Base-by-base conservation (phyloP, 2,113 vertebrate genomes). In the Siphamia tubifer region DNA sequence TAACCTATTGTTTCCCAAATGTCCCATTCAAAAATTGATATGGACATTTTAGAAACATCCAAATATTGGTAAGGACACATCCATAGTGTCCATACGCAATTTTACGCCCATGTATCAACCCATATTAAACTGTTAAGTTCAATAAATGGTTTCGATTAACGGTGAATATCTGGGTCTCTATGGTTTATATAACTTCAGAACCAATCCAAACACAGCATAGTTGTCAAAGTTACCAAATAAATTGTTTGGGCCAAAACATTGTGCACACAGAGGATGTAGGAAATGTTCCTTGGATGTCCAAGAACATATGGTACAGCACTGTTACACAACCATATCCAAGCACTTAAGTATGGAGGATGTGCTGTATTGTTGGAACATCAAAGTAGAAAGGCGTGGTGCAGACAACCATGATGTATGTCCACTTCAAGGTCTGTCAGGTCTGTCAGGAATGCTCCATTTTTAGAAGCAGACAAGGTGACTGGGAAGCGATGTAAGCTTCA, bases 361-460 rank as follows among this genome's bases (percentile, higher is more conserved):
- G 44, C 21, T 48, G 30, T 38, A 34, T 57, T 74, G 60, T 63
- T 52, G 32, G 15, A 62, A 60, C 68, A 65, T 62, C 61, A 78
- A 78, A 74, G 65, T 3, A 21, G 23, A 30, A 6, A 32, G 48
- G 36, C 19, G 34, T 5, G 49, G 48, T 40, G 20, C 44, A 44
- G 64, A 49, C 58, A 47, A 58, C 48, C 15, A 2, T 48, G 47
- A 74, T 58, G 27, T 25, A 42, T 40, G 30, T 53, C 31, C 40
- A 39, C 57, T 54, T 54, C 51, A 62, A 42, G 28, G 30, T 39
- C 25, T 2, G 17, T 21, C 2, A 42, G 28, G 30, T 39, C 25
- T 2, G 17, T 21, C 2, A 1, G 16, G 23, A 65, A 40, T 34
- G 6, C 25, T 51, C 58, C 49, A 31, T 40, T 56, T 52, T 74